These are phyloP conservation scores for cat (Felis catus) DNA, from an alignment of 2,113 vertebrate genomes.

Conservation along the genomic window DNA sequence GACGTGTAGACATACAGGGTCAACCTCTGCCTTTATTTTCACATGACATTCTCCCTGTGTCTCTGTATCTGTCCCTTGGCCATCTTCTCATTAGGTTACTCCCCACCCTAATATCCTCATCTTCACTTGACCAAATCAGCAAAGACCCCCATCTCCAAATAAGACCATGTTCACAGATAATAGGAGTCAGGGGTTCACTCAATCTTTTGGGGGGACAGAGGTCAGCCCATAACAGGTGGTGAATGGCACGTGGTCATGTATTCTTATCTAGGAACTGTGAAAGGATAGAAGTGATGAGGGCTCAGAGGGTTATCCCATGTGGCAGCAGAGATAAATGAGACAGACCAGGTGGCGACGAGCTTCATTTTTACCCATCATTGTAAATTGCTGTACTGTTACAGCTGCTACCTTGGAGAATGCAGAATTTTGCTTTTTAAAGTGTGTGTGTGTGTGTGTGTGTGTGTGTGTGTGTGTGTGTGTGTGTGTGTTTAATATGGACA, in stretches of 20 bases:
- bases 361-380: neutral
- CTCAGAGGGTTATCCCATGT: too few relatives aligned
- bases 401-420: slow-evolving; percentile 12
- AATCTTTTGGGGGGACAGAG: neutral
- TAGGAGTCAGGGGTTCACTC: accelerated
- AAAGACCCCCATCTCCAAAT: neutral
- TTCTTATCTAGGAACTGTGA: neutral
- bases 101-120: neutral
- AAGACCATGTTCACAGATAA: neutral
- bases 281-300: neutral
- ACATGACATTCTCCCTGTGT: accelerated
- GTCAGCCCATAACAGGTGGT: neutral
- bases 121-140: neutral
- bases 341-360: neutral
- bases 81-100: neutral
- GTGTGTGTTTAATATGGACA: slow-evolving; percentile 34
- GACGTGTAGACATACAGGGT: neutral
- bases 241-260: accelerated
- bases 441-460: neutral
- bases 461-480: too few relatives aligned
- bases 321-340: neutral
- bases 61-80: neutral
- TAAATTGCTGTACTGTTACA: neutral
- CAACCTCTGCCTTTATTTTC: neutral
- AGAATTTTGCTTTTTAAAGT: slow-evolving; percentile 54